Evolutionary conservation across 2,113 vertebrate genomes (phyloP).

Genomic region (Tricholaema leucomelas): DNA sequence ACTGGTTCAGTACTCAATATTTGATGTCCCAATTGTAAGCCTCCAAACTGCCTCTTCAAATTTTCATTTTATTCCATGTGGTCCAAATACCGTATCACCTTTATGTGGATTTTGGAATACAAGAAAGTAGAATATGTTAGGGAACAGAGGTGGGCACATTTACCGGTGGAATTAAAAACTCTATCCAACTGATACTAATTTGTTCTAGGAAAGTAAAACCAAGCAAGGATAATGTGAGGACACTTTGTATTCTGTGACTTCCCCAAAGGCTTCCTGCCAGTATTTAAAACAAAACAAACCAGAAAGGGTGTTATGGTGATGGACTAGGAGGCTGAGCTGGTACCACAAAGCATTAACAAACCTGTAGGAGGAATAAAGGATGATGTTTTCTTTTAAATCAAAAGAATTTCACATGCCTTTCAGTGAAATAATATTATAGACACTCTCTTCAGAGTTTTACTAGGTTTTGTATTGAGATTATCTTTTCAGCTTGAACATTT

Average conservation of each 20-base stretch:
- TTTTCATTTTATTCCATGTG: not conserved
- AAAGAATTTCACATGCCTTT: not conserved
- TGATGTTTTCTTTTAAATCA: not conserved
- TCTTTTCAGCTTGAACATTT: not conserved
- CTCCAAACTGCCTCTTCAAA: not conserved
- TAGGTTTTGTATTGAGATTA: not conserved
- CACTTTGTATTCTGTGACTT: not conserved
- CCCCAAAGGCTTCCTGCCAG: not conserved
- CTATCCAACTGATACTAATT: not conserved
- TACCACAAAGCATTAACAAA: not conserved
- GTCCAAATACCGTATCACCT: not conserved
- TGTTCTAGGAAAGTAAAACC: not conserved
- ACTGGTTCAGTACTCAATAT: not conserved
- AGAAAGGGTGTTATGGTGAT: accelerated
- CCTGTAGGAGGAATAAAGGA: not conserved
- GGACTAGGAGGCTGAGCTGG: not conserved
- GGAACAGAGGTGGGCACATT: not conserved
- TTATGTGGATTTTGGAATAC: not conserved
- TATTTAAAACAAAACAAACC: not conserved
- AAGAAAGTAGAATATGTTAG: not conserved
- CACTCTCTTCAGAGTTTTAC: not conserved
- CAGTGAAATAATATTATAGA: not conserved
- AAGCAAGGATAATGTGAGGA: not conserved
- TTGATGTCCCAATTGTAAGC: not conserved
- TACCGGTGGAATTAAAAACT: not conserved